These are phyloP conservation scores for Melipona beecheii DNA, from an alignment of 2,888 invertebrate genomes.

Conservation along the genomic window DNA sequence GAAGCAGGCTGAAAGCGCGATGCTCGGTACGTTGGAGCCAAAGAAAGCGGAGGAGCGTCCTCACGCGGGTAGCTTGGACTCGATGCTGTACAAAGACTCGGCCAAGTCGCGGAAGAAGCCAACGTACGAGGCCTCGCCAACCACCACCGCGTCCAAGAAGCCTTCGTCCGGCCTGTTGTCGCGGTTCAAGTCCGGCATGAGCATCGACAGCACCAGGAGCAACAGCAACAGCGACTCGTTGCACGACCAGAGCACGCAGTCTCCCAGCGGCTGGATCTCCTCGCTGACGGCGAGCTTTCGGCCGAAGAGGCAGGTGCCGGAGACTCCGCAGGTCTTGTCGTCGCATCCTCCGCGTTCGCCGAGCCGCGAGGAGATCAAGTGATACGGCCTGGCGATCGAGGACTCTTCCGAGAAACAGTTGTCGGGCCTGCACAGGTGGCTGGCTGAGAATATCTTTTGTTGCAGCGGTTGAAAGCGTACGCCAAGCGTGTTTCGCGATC, in stretches of 20 bases:
- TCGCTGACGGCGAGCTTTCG: constrained; percentile 82
- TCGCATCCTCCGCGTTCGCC: constrained; percentile 76
- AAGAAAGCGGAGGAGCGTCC: constrained; percentile 78
- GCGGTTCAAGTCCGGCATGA: constrained; percentile 81
- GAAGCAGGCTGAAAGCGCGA: constrained; percentile 76
- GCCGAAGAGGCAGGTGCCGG: constrained; percentile 76
- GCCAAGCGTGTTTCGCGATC: constrained; percentile 38
- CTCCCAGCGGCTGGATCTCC: constrained; percentile 81
- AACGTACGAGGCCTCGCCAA: constrained; percentile 71
- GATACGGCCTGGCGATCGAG: constrained; percentile 77
- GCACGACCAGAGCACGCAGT: constrained; percentile 76
- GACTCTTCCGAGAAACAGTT: constrained; percentile 71
- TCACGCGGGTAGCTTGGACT: constrained; percentile 81
- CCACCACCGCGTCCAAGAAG: constrained; percentile 75
- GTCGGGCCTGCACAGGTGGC: constrained; percentile 75
- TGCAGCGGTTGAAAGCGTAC: constrained; percentile 73
- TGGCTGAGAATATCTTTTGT: constrained; percentile 78
- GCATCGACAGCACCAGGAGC: constrained; percentile 80
- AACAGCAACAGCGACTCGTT: constrained; percentile 81
- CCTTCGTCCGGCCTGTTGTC: constrained; percentile 79
- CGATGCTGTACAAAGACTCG: constrained; percentile 80
- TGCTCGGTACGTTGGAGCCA: constrained; percentile 76
- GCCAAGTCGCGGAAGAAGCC: constrained; percentile 71
- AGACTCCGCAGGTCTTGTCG: constrained; percentile 57
- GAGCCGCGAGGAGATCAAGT: constrained; percentile 81